Base-by-base conservation (phyloP, 1,140 invertebrate genomes). In the Whitmania pigra region DNA sequence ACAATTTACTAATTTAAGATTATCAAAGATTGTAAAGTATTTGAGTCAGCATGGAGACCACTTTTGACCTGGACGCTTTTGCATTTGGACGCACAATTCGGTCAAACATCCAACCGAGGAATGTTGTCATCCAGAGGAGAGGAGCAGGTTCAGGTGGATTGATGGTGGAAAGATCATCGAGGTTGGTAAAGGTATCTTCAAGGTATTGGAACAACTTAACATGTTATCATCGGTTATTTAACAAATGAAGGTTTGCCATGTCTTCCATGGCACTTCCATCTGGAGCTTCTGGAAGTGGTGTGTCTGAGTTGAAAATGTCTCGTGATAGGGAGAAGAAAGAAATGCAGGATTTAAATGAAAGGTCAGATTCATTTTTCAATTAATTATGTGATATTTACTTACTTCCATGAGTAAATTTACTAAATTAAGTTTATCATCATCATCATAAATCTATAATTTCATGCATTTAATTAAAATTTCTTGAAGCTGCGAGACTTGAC, bases 251-350 rank as follows among this genome's bases (percentile, higher is more conserved):
- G 29, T n/a, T 25, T 63, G 57, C 57, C 29, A 63, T 22, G 22
- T 63, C 57, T 31, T 22, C 29, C 7, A 63, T 31, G 22, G 57
- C 57, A 63, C 57, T 31, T 13, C 22, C 29, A 63, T 13, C 73
- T 69, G 75, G 31, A 76, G 76, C 71, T 74, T 80, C 31, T 31
- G 76, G 72, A 66, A 76, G 76, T 29, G 80, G 83, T 18, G 82
- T 83, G 17, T 76, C 76, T 20, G 77, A 77, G 49, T 80, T 85
- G 69, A 78, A 81, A 67, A 78, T 78, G 57, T 78, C 75, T 36
- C 77, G 84, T 20, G 83, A 84, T 74, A 80, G 79, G 71, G 75
- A 76, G 72, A 76, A 76, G 63, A 73, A 73, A 49, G 74, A 75
- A 49, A 71, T 76, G 71, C 74, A 75, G 54, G 74, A 75, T 25